Base-by-base conservation (phyloP, 1,140 invertebrate genomes). In the Danaus plexippus region DNA sequence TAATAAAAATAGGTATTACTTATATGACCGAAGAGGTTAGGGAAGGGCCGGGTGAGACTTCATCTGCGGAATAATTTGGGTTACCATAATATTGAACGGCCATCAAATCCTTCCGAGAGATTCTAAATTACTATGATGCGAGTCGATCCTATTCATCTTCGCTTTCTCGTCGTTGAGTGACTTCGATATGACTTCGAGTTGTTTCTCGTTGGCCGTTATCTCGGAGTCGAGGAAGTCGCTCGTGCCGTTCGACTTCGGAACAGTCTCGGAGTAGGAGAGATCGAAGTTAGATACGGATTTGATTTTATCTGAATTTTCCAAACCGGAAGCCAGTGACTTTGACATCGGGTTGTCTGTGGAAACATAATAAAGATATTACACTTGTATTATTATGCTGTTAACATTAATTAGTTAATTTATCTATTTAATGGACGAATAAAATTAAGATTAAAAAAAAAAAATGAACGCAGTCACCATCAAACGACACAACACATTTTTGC, bases 81-180 rank as follows among this genome's bases (percentile, higher is more conserved):
- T 32, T 32, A 15, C 15, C 15, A 15, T 32, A 4, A 32, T 32
- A 32, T 0, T 32, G 7, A 32, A 32, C 22, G 22, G 22, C 7
- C 22, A 32, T 32, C 22, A 32, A 32, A 32, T 32, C 22, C 67
- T 66, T 3, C 63, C 80, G 9, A 88, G 54, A 0, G 66, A 50
- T 13, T 88, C 85, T 13, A 88, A 66, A 59, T 78, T 87, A 51
- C 75, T 78, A 57, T 87, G 87, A 57, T 88, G 85, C 0, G 85
- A 88, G 52, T 87, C 85, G 43, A 88, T 87, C 50, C 85, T 74
- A 43, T 87, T 88, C 63, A 88, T 87, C 47, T 88, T 88, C 1
- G 87, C 87, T 62, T 88, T 88, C 2, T 86, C 67, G 2, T 87
- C 85, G 11, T 87, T 77, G 40, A 63, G 51, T 1, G 64, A 32